Evolutionary conservation across 1,140 invertebrate species (phyloP), one percentile per base, ranked within the genome.

Genomic region (Vanessa tameamea): DNA sequence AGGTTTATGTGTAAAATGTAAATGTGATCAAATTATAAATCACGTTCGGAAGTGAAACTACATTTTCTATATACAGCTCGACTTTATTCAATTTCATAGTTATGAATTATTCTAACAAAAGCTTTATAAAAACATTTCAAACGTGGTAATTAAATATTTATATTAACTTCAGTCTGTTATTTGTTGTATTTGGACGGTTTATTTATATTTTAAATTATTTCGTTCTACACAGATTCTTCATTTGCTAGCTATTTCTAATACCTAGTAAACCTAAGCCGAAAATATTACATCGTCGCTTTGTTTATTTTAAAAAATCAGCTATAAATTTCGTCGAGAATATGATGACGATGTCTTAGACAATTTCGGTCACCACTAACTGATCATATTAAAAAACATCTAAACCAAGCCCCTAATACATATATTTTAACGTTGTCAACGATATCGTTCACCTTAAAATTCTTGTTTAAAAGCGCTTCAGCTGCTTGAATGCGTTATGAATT

Each of bases 51-150:
- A 50, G 64, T 20, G 11, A 26, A 66, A 66, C 50, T 66, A 20
- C 23, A 37, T 51, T 66, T 51, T 66, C 48, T 51, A 23, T 26
- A 51, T 26, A 51, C 13, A 50, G 50, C 23, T 50, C 23, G 64
- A 51, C 26, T 23, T 51, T 51, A 66, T 66, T 66, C 13, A 61
- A 61, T 61, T 61, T 61, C 14, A 61, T 47, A 16, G 51, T 47
- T 68, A 68, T 47, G 6, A 68, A 68, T 31, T 57, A 68, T 68
- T 68, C 53, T 43, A 55, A 53, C 37, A 61, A 64, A 23, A 53
- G 43, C 61, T 59, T 71, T 53, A 64, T 64, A 55, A 55, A 53
- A 64, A 12, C 65, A 15, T 53, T 57, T 67, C 14, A 55, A 67
- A 31, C 65, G 51, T 55, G 37, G 64, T 23, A 67, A 67, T 53